These are phyloP conservation scores for Steinernema carpocapsae DNA, from an alignment of 2,888 invertebrate species.

Conservation along the genomic window DNA sequence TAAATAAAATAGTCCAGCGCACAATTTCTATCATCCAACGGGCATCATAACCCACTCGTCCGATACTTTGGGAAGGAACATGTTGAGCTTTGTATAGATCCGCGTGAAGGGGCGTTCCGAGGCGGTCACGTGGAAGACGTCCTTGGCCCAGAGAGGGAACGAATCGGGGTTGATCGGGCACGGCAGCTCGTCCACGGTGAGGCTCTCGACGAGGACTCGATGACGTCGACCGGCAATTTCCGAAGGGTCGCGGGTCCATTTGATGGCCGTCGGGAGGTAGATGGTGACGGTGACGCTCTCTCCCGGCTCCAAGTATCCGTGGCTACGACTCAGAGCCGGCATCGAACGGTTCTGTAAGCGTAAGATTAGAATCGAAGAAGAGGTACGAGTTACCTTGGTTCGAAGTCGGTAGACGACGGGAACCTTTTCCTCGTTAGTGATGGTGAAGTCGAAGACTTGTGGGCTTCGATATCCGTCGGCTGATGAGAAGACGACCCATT, in stretches of 20 bases:
- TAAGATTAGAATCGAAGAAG: not conserved
- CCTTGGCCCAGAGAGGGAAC: not conserved
- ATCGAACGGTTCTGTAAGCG: not conserved
- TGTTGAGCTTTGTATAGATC: constrained; percentile 36
- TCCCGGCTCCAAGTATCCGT: constrained; percentile 35
- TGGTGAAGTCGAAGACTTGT: constrained; percentile 26
- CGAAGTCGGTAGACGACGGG: constrained; percentile 36
- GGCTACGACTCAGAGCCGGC: constrained; percentile 10
- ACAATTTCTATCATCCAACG: not conserved
- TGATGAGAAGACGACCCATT: constrained; percentile 37
- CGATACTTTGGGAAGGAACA: constrained; percentile 32
- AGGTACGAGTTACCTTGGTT: constrained; percentile 6
- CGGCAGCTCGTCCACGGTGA: constrained; percentile 20
- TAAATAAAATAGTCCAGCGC: too few species aligned
- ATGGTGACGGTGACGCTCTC: constrained; percentile 6
- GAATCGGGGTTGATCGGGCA: not conserved
- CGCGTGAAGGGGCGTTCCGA: constrained; percentile 24
- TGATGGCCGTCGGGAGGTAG: constrained; percentile 34
- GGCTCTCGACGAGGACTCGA: constrained; percentile 38
- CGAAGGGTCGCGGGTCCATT: constrained; percentile 39
- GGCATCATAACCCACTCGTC: constrained; percentile 35
- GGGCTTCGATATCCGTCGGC: constrained; percentile 36
- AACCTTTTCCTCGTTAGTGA: constrained; percentile 36
- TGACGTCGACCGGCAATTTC: constrained; percentile 36
- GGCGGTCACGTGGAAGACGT: constrained; percentile 37